Evolutionary conservation across 2,888 invertebrate genomes (phyloP).

Genomic region (Torymus auratus): DNA sequence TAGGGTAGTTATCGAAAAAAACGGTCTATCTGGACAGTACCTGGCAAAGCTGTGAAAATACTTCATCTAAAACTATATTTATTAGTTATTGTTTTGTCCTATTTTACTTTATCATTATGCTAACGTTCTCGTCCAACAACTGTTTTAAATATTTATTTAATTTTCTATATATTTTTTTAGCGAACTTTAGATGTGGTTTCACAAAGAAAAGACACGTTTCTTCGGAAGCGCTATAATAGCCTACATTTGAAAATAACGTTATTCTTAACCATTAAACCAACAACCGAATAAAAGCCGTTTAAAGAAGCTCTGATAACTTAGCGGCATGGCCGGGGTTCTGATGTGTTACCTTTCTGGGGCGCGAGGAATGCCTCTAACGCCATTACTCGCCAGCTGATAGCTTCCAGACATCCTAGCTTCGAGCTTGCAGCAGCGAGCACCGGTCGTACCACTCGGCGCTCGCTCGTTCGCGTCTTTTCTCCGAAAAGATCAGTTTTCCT

Average conservation of each 20-base stretch:
- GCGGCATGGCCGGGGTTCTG: conserved; percentile 64
- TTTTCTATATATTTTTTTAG: too few species aligned
- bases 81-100: too few species aligned
- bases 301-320: conserved; percentile 61
- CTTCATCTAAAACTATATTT: too few species aligned
- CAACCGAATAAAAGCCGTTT: conserved; percentile 61
- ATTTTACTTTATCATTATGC: too few species aligned
- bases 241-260: conserved; percentile 53
- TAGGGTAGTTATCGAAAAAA: too few species aligned
- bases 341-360: conserved; percentile 68
- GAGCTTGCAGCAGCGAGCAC: conserved; percentile 11
- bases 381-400: conserved; percentile 69
- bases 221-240: too few species aligned
- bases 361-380: conserved; percentile 63
- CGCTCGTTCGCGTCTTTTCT: conserved; percentile 30
- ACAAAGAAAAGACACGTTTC: too few species aligned
- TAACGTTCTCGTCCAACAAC: too few species aligned
- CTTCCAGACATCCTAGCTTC: conserved; percentile 65
- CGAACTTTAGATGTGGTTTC: too few species aligned
- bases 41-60: too few species aligned
- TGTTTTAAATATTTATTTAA: too few species aligned
- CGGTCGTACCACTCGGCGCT: background rate
- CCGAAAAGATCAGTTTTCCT: conserved; percentile 54
- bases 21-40: too few species aligned
- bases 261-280: conserved; percentile 67